These are phyloP conservation scores for Rhopilema esculentum DNA, from an alignment of 30 jellyfish, hydroid and myxozoan species.

Conservation along the genomic window DNA sequence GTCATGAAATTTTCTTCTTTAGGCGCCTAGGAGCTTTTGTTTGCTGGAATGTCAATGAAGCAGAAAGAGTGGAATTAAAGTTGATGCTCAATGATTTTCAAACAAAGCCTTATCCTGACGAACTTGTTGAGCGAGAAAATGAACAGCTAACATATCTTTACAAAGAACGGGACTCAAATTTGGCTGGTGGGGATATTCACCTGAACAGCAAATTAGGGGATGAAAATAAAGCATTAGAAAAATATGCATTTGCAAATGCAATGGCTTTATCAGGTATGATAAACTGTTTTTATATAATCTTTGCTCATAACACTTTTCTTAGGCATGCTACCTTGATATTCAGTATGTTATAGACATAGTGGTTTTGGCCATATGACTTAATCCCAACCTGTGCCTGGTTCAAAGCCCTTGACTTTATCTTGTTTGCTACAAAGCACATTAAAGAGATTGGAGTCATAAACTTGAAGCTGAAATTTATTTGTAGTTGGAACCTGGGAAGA, in stretches of 20 bases:
- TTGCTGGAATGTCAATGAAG: conserved; percentile 88
- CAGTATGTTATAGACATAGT: too few species aligned
- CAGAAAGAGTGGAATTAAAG: conserved; percentile 61
- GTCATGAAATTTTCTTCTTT: conserved; percentile 76
- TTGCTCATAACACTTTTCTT: not conserved
- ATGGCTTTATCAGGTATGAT: conserved; percentile 94
- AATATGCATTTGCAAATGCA: conserved; percentile 95
- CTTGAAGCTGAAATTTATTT: too few species aligned
- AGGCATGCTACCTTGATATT: too few species aligned
- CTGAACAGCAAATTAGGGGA: conserved; percentile 34
- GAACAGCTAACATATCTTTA: conserved; percentile 68
- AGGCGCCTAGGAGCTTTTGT: conserved; percentile 95
- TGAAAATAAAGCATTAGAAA: conserved; percentile 82
- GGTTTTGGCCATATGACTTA: too few species aligned
- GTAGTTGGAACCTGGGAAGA: too few species aligned
- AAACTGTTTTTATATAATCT: not conserved
- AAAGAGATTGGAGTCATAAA: too few species aligned
- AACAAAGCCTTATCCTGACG: conserved; percentile 60
- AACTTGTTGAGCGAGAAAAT: conserved; percentile 72
- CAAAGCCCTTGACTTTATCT: too few species aligned
- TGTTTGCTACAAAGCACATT: too few species aligned
- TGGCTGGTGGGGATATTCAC: conserved; percentile 80
- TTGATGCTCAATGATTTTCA: conserved; percentile 34
- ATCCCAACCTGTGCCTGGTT: too few species aligned
- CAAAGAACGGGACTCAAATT: conserved; percentile 56